These are phyloP conservation scores for Eucriotettix oculatus DNA, from an alignment of 2,888 invertebrate genomes.

Conservation along the genomic window DNA sequence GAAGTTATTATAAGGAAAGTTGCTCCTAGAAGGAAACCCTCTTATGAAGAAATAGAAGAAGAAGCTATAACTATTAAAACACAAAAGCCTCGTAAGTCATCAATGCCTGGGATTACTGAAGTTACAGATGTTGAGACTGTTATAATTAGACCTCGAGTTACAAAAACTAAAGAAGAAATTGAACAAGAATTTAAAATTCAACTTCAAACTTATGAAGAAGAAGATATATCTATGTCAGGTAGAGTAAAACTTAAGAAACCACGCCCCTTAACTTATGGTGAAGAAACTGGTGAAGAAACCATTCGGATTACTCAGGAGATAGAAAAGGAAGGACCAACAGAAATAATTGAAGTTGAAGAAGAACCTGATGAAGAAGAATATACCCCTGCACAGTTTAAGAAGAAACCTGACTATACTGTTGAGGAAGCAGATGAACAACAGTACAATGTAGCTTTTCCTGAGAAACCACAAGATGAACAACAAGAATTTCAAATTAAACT, in stretches of 20 bases:
- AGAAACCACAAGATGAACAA: conserved; percentile 20
- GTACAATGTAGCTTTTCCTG: background rate
- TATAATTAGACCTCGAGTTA: conserved; percentile 57
- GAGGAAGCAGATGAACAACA: conserved; percentile 9
- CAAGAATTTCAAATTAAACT: conserved; percentile 28
- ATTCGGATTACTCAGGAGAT: conserved; percentile 49
- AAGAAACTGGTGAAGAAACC: conserved; percentile 61
- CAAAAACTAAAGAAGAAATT: conserved; percentile 69
- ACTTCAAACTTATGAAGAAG: conserved; percentile 70
- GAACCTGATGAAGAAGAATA: conserved; percentile 12
- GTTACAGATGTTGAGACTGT: conserved; percentile 60
- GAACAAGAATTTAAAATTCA: conserved; percentile 82
- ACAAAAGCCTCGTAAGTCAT: conserved; percentile 47
- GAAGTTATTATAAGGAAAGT: conserved; percentile 15
- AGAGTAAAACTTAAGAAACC: conserved; percentile 64
- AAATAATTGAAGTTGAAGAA: conserved; percentile 12
- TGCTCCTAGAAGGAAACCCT: conserved; percentile 10
- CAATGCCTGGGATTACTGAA: conserved; percentile 48
- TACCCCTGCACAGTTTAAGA: conserved; percentile 1
- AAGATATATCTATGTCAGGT: conserved; percentile 72
- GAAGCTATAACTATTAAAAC: conserved; percentile 60
- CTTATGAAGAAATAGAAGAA: conserved; percentile 27
- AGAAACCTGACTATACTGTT: conserved; percentile 7
- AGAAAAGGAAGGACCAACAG: conserved; percentile 30
- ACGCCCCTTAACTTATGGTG: conserved; percentile 51